Conservation (phyloP, 2,113 vertebrate species). For the Caranx melampygus region DNA sequence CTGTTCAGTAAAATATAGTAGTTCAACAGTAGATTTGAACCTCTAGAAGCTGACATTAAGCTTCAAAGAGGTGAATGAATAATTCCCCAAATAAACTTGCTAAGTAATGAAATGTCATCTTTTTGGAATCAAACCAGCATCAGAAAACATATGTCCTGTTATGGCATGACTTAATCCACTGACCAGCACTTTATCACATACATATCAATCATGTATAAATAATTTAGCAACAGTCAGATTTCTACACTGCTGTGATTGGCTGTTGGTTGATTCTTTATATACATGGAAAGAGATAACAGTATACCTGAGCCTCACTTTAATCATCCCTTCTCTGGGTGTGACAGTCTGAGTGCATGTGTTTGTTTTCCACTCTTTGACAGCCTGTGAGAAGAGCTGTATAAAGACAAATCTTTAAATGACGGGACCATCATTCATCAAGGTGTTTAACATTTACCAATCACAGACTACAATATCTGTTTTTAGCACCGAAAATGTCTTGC, state of each 20-base stretch:
- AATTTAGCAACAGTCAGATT: neutral
- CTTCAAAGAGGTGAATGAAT: neutral
- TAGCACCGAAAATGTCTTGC: neutral
- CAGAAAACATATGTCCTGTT: too few relatives aligned
- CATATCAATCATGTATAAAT: neutral
- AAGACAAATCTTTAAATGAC: neutral
- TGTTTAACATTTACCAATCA: neutral
- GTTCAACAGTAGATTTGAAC: neutral
- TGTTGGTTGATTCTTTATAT: neutral
- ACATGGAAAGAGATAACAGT: neutral
- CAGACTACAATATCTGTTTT: conserved; percentile 11
- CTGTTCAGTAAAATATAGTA: neutral
- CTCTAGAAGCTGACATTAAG: neutral
- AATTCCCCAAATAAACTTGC: neutral
- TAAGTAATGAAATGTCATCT: neutral
- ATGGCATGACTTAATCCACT: too few relatives aligned
- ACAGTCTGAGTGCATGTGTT: neutral
- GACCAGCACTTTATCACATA: neutral
- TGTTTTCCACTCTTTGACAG: neutral
- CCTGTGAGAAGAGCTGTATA: too few relatives aligned
- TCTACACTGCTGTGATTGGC: neutral
- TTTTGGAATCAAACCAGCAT: neutral
- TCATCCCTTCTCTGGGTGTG: neutral
- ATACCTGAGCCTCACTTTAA: neutral
- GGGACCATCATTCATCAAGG: neutral